Percentiles rank a stretch among this genome's conserved stretches.
These are phyloP conservation scores for Antitype chi DNA, from an alignment of 2,888 invertebrate genomes.

Conservation along the genomic window DNA sequence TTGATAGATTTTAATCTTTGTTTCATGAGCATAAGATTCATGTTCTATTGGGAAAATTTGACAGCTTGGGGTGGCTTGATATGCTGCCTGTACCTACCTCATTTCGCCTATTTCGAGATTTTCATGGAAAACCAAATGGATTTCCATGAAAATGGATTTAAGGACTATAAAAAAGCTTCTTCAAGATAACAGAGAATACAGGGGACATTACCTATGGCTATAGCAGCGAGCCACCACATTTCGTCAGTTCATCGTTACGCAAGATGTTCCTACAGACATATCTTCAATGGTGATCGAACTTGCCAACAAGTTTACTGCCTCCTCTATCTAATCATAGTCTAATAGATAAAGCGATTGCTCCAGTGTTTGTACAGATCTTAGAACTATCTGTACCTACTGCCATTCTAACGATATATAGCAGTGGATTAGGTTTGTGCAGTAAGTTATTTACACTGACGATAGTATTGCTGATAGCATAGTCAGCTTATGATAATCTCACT, in stretches of 20 bases:
- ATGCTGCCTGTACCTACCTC: too few species aligned
- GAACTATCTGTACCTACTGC: background rate
- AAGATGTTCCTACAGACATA: constrained; percentile 11
- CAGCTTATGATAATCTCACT: too few species aligned
- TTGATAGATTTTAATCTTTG: too few species aligned
- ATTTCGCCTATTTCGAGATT: too few species aligned
- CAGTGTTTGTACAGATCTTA: constrained; percentile 43
- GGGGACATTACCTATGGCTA: background rate
- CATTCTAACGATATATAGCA: background rate
- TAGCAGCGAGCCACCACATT: background rate
- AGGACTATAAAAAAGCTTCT: background rate
- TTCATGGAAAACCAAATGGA: too few species aligned
- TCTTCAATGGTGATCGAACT: constrained; percentile 27
- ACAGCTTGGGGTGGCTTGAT: too few species aligned
- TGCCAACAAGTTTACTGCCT: background rate
- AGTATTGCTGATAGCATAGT: too few species aligned
- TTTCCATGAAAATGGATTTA: too few species aligned
- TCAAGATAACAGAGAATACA: background rate
- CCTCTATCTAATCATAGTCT: constrained; percentile 35
- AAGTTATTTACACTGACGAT: too few species aligned
- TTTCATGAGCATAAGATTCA: too few species aligned
- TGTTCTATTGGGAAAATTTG: too few species aligned
- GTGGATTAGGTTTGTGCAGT: too few species aligned
- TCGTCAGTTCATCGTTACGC: background rate
- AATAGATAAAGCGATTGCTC: constrained; percentile 40